phyloP scores from a whole-genome alignment of 2,113 vertebrate species.

The Phycodurus eques region DNA sequence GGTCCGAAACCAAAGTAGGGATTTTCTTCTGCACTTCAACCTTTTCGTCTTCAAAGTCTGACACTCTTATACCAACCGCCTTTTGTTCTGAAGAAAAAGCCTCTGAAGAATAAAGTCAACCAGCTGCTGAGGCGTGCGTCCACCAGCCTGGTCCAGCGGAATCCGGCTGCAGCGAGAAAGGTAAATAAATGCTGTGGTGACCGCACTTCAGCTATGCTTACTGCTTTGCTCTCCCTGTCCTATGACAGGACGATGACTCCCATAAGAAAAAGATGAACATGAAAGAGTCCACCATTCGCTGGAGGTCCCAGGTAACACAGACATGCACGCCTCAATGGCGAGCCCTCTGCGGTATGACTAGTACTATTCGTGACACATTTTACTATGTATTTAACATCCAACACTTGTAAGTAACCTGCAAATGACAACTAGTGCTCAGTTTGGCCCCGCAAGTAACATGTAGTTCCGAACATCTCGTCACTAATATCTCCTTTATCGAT shows the following conservation, averaged over 20 bases:
- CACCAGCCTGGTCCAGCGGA: background rate
- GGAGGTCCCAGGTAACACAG: constrained; percentile 41
- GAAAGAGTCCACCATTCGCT: background rate
- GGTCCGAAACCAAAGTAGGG: constrained; percentile 43
- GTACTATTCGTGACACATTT: no score
- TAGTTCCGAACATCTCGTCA: no score
- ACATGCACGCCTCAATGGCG: background rate
- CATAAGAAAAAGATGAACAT: background rate
- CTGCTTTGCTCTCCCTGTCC: background rate
- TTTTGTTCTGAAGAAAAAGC: constrained; percentile 38
- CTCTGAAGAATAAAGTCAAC: constrained; percentile 41
- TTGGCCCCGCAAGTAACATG: no score
- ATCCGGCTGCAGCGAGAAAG: constrained; percentile 20
- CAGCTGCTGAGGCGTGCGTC: constrained; percentile 48
- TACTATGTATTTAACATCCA: no score
- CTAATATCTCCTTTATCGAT: no score
- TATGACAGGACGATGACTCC: constrained; percentile 6
- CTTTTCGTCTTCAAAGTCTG: background rate
- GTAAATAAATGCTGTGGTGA: background rate
- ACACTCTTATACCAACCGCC: background rate
- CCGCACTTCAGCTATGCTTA: background rate
- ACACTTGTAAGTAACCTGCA: no score
- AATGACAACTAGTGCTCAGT: no score
- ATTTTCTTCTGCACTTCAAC: background rate
- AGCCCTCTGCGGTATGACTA: no score